phyloP scores from a whole-genome alignment of 2,113 vertebrate genomes.

The Acinonyx jubatus region DNA sequence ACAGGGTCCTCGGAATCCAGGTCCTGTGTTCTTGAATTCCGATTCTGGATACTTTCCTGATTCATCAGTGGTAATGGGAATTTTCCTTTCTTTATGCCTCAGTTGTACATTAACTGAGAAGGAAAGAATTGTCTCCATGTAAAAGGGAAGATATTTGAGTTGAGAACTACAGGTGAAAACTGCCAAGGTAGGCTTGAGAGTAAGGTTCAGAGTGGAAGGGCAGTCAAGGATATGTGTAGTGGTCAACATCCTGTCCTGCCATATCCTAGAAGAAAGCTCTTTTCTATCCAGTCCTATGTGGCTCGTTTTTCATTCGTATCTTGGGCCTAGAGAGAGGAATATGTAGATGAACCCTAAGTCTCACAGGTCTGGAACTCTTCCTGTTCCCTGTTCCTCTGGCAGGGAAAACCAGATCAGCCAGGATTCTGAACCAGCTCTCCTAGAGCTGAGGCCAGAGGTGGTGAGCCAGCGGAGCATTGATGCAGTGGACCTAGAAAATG shows the following conservation, averaged over 20 bases:
- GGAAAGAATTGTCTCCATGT: neutral
- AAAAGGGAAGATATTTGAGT: neutral
- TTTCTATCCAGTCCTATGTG: neutral
- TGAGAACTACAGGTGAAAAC: constrained; percentile 20
- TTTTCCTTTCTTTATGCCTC: neutral
- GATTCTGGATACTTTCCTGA: constrained; percentile 26
- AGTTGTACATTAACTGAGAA: constrained; percentile 5
- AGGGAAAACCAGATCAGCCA: constrained; percentile 85
- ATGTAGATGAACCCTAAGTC: neutral
- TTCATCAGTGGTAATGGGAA: neutral
- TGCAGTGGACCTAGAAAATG: constrained; percentile 80
- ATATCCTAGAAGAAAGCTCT: neutral
- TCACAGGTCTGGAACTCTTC: neutral
- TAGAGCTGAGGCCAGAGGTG: constrained; percentile 71
- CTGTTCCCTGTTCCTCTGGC: constrained; percentile 13
- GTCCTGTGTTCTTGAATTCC: constrained; percentile 10
- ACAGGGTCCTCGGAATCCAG: neutral
- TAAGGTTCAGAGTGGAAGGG: neutral
- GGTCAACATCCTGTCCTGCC: neutral
- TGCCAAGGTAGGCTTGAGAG: neutral
- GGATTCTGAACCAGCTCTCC: constrained; percentile 87
- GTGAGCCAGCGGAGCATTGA: constrained; percentile 75
- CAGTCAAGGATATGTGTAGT: neutral
- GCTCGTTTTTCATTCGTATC: neutral
- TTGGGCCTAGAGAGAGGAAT: neutral